phyloP scores from a whole-genome alignment of 35 echinoderm and acorn worm genomes.

The Heliocidaris tuberculata region DNA sequence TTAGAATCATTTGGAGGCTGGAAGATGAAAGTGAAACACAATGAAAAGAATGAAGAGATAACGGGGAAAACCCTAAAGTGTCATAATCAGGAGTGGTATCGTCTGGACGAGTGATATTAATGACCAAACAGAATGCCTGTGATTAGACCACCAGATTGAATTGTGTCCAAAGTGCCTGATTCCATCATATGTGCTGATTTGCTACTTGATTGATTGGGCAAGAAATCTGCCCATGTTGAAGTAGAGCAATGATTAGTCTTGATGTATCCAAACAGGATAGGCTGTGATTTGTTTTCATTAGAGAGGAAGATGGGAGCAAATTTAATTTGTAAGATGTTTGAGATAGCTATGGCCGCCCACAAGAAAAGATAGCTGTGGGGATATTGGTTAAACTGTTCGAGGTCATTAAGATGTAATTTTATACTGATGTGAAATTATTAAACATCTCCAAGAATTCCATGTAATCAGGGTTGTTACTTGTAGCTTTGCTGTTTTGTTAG shows the following conservation, averaged over 20 bases:
- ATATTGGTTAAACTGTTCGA: background rate
- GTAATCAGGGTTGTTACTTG: too few species aligned
- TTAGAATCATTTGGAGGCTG: background rate
- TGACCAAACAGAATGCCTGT: slow-evolving; percentile 1
- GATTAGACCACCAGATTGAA: background rate
- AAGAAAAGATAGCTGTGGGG: background rate
- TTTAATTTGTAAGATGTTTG: slow-evolving; percentile 8
- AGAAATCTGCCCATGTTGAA: background rate
- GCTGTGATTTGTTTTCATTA: slow-evolving; percentile 11
- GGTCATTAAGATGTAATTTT: background rate
- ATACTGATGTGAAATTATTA: background rate
- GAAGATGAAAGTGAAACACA: background rate
- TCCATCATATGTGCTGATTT: background rate
- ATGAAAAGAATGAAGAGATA: background rate
- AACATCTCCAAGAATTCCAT: background rate
- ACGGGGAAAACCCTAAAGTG: background rate
- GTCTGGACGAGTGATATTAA: background rate
- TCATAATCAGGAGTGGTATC: background rate
- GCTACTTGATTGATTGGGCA: background rate
- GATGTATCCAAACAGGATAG: background rate
- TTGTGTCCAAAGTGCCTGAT: background rate
- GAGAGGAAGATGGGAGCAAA: background rate
- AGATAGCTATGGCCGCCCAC: background rate
- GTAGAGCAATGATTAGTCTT: background rate
- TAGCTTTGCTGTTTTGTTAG: too few species aligned